Conservation (phyloP, 1,140 invertebrate species). For the Muscidifurax raptorellus region DNA sequence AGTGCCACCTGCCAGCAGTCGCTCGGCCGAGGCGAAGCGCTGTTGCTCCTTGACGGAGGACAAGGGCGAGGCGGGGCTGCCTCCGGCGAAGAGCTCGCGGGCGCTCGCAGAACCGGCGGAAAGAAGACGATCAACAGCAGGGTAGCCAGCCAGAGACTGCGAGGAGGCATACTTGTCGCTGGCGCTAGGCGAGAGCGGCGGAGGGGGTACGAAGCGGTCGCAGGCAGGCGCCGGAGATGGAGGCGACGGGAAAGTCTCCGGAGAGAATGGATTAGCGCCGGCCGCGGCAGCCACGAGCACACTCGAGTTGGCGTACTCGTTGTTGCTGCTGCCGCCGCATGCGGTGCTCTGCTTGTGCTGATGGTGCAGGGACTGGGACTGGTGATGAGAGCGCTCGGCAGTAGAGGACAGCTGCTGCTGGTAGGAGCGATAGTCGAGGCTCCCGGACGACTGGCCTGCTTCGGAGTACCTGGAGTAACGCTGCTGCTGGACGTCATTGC, state of each 20-base stretch:
- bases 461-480: slow-evolving; percentile 49
- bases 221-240: slow-evolving; percentile 72
- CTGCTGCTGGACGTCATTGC: slow-evolving; percentile 49
- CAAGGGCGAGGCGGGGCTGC: slow-evolving; percentile 66
- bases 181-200: slow-evolving; percentile 69
- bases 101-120: slow-evolving; percentile 59
- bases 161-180: slow-evolving; percentile 72
- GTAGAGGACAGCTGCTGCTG: slow-evolving; percentile 46
- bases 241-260: slow-evolving; percentile 72
- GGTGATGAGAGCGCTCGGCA: slow-evolving; percentile 15
- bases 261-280: slow-evolving; percentile 61
- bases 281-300: slow-evolving; percentile 37
- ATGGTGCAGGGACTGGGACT: slow-evolving; percentile 8
- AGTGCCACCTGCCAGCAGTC: slow-evolving; percentile 58
- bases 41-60: slow-evolving; percentile 61
- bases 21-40: slow-evolving; percentile 62
- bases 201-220: slow-evolving; percentile 71
- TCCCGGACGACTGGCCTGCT: not conserved
- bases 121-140: slow-evolving; percentile 67
- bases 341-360: slow-evolving; percentile 11
- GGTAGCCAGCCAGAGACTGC: slow-evolving; percentile 67
- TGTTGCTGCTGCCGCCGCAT: slow-evolving; percentile 32
- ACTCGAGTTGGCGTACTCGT: slow-evolving; percentile 59
- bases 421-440: not conserved
- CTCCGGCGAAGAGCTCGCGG: slow-evolving; percentile 45